These are phyloP conservation scores for Coelinius sp. DNA, from an alignment of 2,888 invertebrate species.

Conservation along the genomic window DNA sequence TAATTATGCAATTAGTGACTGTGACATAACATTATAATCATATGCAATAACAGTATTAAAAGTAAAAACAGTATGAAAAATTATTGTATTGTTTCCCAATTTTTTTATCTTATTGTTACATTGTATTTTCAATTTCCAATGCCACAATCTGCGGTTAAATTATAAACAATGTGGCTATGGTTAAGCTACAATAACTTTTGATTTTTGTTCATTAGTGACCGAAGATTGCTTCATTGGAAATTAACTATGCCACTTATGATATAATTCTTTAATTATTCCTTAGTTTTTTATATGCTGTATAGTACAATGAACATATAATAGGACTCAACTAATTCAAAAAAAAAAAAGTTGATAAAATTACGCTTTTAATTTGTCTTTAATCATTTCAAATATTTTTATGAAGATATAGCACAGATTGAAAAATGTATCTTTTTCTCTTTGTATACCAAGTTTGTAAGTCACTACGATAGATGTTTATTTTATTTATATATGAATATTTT, in stretches of 20 bases:
- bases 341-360: neutral
- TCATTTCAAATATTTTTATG: neutral
- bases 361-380: too few species aligned
- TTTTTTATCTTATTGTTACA: constrained; percentile 66
- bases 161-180: neutral
- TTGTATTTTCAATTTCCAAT: constrained; percentile 45
- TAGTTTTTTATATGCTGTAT: neutral
- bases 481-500: neutral
- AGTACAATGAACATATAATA: constrained; percentile 22
- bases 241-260: constrained; percentile 23
- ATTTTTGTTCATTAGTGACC: neutral
- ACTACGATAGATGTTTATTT: neutral
- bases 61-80: constrained; percentile 69
- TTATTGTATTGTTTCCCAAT: constrained; percentile 66
- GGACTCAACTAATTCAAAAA: neutral
- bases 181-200: neutral
- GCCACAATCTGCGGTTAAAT: constrained; percentile 1
- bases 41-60: constrained; percentile 65
- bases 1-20: constrained; percentile 9
- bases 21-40: constrained; percentile 52
- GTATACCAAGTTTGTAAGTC: neutral
- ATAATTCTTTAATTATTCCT: constrained; percentile 4
- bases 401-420: neutral
- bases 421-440: neutral
- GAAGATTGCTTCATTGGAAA: constrained; percentile 13